These are phyloP conservation scores for Dipodomys spectabilis DNA, from an alignment of 2,113 vertebrate genomes.

Conservation along the genomic window DNA sequence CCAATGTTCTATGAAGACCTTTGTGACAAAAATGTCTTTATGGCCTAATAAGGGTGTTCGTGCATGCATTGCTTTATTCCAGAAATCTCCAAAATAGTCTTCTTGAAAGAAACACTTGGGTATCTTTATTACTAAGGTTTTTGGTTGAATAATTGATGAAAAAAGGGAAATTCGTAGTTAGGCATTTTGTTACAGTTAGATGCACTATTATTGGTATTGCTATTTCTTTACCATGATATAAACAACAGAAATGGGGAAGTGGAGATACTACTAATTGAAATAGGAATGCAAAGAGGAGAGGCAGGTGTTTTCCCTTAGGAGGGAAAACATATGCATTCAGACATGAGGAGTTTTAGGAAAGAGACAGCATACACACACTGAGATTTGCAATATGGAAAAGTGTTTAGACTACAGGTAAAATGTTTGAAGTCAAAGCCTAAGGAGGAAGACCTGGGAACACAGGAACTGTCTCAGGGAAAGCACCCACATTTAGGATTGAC, in stretches of 20 bases:
- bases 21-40: background rate
- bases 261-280: background rate
- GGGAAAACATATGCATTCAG: background rate
- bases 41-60: background rate
- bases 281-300: background rate
- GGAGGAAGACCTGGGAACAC: background rate
- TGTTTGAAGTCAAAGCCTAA: background rate
- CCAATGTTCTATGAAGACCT: background rate
- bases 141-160: background rate
- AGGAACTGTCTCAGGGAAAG: background rate
- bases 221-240: background rate
- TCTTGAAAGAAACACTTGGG: background rate
- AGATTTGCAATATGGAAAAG: background rate
- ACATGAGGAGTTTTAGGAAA: background rate
- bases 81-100: background rate
- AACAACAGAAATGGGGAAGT: background rate
- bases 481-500: background rate
- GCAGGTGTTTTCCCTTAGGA: background rate
- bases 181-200: background rate
- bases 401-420: background rate
- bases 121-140: background rate
- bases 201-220: background rate
- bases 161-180: conserved; percentile 1
- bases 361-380: background rate
- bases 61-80: background rate